Base-by-base conservation (phyloP, 2,113 vertebrate genomes). In the Corythornis vintsioides region DNA sequence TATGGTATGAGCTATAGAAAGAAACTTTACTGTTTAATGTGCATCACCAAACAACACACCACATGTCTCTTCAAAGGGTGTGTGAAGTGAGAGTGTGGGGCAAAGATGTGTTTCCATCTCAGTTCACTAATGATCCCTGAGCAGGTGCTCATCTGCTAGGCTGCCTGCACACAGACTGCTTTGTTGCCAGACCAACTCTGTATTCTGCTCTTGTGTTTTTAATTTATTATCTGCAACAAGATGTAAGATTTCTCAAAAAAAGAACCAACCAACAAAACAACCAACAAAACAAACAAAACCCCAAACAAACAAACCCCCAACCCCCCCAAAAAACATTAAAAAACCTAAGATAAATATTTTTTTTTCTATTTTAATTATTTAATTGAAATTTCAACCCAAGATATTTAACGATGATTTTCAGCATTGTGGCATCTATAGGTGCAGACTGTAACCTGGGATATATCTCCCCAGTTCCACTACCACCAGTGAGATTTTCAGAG, bases 131-230 rank as follows among this genome's bases (percentile, higher is more conserved):
- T 87, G 78, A 89, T 80, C 45, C 48, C 70, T 73, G 64, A 92
- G 71, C 83, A 96, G 90, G 88, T 94, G 83, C 64, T 90, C 73
- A 18, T 82, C 52, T 90, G 7, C 33, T 17, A 38, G 66, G 60
- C 64, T 80, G 40, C n/a, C 31, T 73, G 85, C 86, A 55, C 65
- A 59, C n/a, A 66, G 52, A 14, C 70, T 65, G 72, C 59, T 94
- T 83, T 92, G 65, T 87, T 85, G 38, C 75, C 45, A 77, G 40
- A 64, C 13, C 63, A 59, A 50, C n/a, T 83, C 60, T 76, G 40
- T 48, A 53, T 74, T 95, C 74, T 86, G 35, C 43, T 14, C 0
- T 13, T 45, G 45, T 50, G 38, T 52, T 94, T 93, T 81, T 61
- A 78, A 86, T 89, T 75, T 38, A 28, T 42, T 38, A 93, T 72